Conservation (phyloP, 2,113 vertebrate species). For the Uria aalge region DNA sequence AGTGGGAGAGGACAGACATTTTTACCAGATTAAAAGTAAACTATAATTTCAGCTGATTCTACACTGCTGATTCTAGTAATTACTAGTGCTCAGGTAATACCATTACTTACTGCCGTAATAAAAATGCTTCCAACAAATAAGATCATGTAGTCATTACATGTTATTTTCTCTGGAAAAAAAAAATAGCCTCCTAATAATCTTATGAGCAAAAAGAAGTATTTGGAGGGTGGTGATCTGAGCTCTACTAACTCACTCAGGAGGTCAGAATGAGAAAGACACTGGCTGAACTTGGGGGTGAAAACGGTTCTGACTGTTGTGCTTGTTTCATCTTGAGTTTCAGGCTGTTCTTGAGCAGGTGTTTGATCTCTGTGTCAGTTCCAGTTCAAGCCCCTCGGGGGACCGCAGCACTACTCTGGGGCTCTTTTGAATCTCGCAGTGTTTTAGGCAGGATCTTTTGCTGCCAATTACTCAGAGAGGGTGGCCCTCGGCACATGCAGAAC, state of each 20-base stretch:
- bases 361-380: background rate
- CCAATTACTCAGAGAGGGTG: background rate
- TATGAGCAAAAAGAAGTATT: background rate
- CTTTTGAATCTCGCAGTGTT: background rate
- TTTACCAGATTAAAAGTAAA: background rate
- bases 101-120: background rate
- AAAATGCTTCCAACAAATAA: background rate
- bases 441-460: background rate
- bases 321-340: background rate
- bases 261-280: background rate
- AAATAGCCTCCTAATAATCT: background rate
- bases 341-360: background rate
- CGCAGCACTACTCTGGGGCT: rapidly evolving
- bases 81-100: background rate
- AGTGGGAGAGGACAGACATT: background rate
- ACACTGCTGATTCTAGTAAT: background rate
- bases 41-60: background rate
- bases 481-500: background rate
- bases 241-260: background rate
- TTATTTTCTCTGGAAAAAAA: background rate
- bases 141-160: background rate
- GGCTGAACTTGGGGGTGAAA: background rate
- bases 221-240: background rate
- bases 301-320: background rate
- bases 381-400: background rate